Evolutionary conservation across 2,888 invertebrate genomes (phyloP), one percentile per base, ranked within the genome.

Genomic region (Ganaspis brasiliensis): DNA sequence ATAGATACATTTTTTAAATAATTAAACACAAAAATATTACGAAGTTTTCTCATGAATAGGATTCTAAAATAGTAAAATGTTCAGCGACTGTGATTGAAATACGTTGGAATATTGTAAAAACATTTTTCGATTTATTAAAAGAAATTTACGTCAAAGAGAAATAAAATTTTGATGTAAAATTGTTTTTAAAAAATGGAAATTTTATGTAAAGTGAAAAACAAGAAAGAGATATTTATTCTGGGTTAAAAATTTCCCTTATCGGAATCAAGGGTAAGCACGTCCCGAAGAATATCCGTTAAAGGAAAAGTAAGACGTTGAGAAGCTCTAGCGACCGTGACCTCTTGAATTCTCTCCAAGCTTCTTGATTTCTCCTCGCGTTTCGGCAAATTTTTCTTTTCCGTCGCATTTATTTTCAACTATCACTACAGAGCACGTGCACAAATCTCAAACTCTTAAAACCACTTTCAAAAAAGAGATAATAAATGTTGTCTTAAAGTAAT

Each of bases 321-420:
- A 45, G 24, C 63, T 67, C 45, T 45, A 67, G 40, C 63, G 45
- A 45, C 67, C 67, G n/a, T 67, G 67, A 67, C 67, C 67, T 67
- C 45, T 45, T 45, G 67, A 67, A 24, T 24, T 67, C 67, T 45
- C 67, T 67, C 67, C 45, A 45, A 67, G 67, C 24, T 45, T 24
- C 45, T n/a, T 45, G 67, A 45, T 67, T 67, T 67, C 40, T 24
- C 40, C 45, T 45, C 26, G 45, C 24, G n/a, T 24, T 26, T 67
- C 45, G 45, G 26, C 10, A 67, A 67, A 63, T 67, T 26, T 67
- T 40, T 63, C 26, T 67, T 24, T 45, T 67, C 24, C 45, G 21
- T 67, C 14, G 9, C n/a, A 24, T 67, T 67, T 67, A 67, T 45
- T 67, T 16, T 45, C 24, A 21, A 40, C 26, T 67, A 2, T n/a